Evolutionary conservation across 2,113 vertebrate species (phyloP), one percentile per base, ranked within the genome.

Genomic region (Podarcis cretensis): DNA sequence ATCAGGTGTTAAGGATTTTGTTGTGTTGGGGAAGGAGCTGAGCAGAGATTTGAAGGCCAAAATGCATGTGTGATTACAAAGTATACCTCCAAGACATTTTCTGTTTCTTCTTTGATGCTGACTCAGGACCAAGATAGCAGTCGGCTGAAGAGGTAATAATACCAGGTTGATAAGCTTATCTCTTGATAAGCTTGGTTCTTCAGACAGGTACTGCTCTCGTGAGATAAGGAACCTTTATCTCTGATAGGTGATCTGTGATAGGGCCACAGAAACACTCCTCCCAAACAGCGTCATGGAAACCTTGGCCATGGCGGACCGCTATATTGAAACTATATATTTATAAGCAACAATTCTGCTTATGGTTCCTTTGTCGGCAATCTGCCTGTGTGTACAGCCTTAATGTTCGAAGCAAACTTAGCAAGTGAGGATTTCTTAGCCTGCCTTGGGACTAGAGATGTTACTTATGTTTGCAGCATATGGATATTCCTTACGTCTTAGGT

Each of bases 141-240:
- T 73, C 7, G 30, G 93, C 92, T 84, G 71, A 63, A 85, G 68
- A 74, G 23, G 69, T 59, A 84, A 75, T 59, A 85, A 75, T 37
- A 85, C 69, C 12, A 20, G 9, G 43, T 73, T 84, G 83, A 84
- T 84, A 84, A 74, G 83, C 83, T 74, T 84, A 84, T 84, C 83
- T 84, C 30, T 74, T 73, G 83, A 84, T 84, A 84, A 74, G 83
- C 83, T 84, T 71, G 27, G 43, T 35, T 85, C 57, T 85, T 65
- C 23, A 63, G 54, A 65, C 57, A 85, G 84, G 73, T 77, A 27
- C 32, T 65, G 35, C 23, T 32, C 7, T 37, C 4, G 2, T 59
- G 35, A n/a, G 73, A 77, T 40, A 77, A 85, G 73, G 35, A 75
- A 37, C 1, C 35, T 20, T 59, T 75, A 63, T 84, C 82, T 71